Evolutionary conservation across 2,888 invertebrate genomes (phyloP).

Genomic region (Lacanobia wlatinum): DNA sequence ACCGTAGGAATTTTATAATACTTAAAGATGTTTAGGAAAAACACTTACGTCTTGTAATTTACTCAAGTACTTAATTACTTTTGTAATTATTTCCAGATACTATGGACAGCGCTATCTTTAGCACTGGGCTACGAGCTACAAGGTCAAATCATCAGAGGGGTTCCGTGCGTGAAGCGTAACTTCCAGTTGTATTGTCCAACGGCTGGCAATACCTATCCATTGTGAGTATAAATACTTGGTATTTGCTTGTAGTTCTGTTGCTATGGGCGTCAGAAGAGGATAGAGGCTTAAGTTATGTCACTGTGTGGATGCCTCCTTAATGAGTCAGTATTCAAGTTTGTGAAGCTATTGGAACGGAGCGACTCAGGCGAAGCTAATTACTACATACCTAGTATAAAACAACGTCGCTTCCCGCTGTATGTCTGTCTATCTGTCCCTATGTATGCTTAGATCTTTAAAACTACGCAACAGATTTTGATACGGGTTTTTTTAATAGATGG

Average conservation of each 20-base stretch:
- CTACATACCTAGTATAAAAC: too few relatives aligned
- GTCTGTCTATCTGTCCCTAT: too few relatives aligned
- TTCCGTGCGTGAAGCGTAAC: slow-evolving; percentile 97
- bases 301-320: background rate
- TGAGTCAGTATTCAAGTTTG: background rate
- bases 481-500: too few relatives aligned
- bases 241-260: slow-evolving; percentile 9
- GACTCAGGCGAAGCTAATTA: background rate
- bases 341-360: background rate
- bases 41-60: slow-evolving; percentile 12
- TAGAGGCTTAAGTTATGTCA: background rate
- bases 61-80: slow-evolving; percentile 26
- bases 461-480: too few relatives aligned
- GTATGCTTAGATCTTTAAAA: too few relatives aligned
- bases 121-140: slow-evolving; percentile 96
- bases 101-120: slow-evolving; percentile 97
- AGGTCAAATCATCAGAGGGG: slow-evolving; percentile 96
- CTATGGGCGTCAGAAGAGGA: background rate
- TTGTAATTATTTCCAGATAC: slow-evolving; percentile 91
- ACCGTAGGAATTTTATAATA: slow-evolving; percentile 14
- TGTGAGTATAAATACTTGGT: slow-evolving; percentile 90
- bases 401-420: too few relatives aligned
- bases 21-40: slow-evolving; percentile 1
- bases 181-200: slow-evolving; percentile 98
- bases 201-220: slow-evolving; percentile 97